Evolutionary conservation across 2,888 invertebrate species (phyloP).

Genomic region (Drosophila trichaetosa): DNA sequence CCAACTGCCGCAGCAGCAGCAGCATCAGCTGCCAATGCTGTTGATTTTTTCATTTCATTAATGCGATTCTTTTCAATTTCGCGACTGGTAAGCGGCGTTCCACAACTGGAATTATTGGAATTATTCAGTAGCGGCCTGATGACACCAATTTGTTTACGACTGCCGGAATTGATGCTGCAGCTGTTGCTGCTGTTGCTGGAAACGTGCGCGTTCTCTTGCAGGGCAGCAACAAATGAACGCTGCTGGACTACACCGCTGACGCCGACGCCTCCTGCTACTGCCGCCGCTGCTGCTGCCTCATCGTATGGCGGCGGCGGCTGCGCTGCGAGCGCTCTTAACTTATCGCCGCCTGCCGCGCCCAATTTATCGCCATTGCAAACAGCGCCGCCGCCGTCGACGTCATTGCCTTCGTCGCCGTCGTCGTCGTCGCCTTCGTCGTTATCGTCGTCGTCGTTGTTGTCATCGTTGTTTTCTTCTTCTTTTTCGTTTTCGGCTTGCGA

Average conservation of each 20-base stretch:
- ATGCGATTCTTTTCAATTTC: constrained; percentile 90
- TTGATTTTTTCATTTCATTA: constrained; percentile 88
- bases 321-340: constrained; percentile 51
- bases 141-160: constrained; percentile 86
- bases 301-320: constrained; percentile 34
- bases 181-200: constrained; percentile 63
- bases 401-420: constrained; percentile 28
- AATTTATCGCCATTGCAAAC: constrained; percentile 64
- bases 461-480: constrained; percentile 28
- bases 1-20: constrained; percentile 44
- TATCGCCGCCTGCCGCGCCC: constrained; percentile 67
- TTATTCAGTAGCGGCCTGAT: constrained; percentile 85
- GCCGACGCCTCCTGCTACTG: constrained; percentile 57
- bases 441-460: constrained; percentile 23
- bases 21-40: constrained; percentile 62
- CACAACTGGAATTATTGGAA: constrained; percentile 31
- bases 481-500: constrained; percentile 29
- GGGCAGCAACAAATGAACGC: constrained; percentile 61
- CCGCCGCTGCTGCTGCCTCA: constrained; percentile 32
- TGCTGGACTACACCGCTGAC: constrained; percentile 68
- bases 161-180: constrained; percentile 23
- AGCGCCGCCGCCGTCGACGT: constrained; percentile 22
- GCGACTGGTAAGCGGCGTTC: constrained; percentile 86
- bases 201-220: constrained; percentile 70
- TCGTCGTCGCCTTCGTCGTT: constrained; percentile 22